phyloP scores from a whole-genome alignment of 2,888 invertebrate genomes.

The Cephalotes varians region DNA sequence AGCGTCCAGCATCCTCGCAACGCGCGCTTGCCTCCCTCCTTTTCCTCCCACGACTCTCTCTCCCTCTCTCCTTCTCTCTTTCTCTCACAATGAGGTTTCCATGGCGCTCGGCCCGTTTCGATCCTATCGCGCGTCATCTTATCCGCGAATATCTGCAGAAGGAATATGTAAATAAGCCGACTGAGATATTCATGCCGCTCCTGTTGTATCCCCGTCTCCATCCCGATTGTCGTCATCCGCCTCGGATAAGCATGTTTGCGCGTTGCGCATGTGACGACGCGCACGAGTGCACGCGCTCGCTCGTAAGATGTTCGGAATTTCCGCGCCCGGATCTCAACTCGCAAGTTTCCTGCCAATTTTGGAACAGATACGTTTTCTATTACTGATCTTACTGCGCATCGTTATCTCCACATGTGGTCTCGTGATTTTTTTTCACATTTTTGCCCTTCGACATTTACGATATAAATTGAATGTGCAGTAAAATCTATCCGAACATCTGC shows the following conservation, averaged over 20 bases:
- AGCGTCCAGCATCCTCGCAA: slow-evolving; percentile 36
- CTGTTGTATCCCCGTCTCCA: slow-evolving; percentile 20
- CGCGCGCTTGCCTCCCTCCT: background rate
- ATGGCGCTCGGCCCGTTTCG: slow-evolving; percentile 39
- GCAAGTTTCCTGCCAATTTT: background rate
- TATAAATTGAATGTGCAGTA: background rate
- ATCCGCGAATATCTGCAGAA: slow-evolving; percentile 70
- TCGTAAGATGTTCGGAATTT: slow-evolving; percentile 1
- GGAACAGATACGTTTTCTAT: background rate
- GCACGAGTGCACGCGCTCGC: background rate
- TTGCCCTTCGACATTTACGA: background rate
- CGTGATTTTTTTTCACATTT: no score
- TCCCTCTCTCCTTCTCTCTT: background rate
- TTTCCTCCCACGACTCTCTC: background rate
- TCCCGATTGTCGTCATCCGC: slow-evolving; percentile 45
- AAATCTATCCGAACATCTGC: background rate
- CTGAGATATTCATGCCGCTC: slow-evolving; percentile 74
- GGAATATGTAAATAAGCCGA: slow-evolving; percentile 75
- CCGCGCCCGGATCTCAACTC: background rate
- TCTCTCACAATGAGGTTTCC: slow-evolving; percentile 24
- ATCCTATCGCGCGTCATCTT: slow-evolving; percentile 69
- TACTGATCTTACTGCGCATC: background rate
- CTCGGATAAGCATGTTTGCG: slow-evolving; percentile 75
- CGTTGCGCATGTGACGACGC: slow-evolving; percentile 22
- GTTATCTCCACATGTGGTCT: background rate